These are phyloP conservation scores for Motacilla alba DNA, from an alignment of 2,113 vertebrate species.

Conservation along the genomic window DNA sequence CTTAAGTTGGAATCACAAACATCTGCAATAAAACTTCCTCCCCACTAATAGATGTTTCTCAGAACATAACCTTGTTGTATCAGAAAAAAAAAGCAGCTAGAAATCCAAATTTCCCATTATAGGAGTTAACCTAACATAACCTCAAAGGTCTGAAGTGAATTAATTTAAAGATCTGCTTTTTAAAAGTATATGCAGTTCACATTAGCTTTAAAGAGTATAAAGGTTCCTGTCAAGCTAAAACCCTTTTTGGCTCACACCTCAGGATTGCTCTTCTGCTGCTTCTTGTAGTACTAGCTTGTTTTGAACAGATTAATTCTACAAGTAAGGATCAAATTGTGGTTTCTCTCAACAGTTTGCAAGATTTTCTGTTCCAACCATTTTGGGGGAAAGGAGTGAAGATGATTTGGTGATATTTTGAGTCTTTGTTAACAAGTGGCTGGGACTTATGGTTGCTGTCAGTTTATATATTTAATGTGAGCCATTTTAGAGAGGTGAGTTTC, in stretches of 20 bases:
- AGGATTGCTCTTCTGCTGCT: not conserved
- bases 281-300: conserved; percentile 3
- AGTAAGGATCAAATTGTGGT: not conserved
- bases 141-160: not conserved
- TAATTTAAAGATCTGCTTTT: conserved; percentile 16
- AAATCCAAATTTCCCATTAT: conserved; percentile 21
- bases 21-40: conserved; percentile 77
- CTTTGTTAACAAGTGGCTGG: not conserved
- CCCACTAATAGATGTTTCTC: conserved; percentile 66
- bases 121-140: conserved; percentile 45
- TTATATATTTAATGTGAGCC: not conserved
- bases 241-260: conserved; percentile 14
- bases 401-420: not conserved
- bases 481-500: not conserved
- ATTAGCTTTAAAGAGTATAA: not conserved
- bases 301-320: not conserved
- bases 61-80: conserved; percentile 69
- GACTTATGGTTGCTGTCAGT: not conserved
- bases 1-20: conserved; percentile 76
- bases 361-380: not conserved
- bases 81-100: conserved; percentile 51
- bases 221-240: conserved; percentile 16
- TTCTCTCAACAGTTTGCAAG: not conserved
- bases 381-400: not conserved
- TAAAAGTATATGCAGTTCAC: not conserved